Evolutionary conservation across 37 sponge, comb jelly and placozoan genomes (phyloP).

Genomic region (Spongilla lacustris): DNA sequence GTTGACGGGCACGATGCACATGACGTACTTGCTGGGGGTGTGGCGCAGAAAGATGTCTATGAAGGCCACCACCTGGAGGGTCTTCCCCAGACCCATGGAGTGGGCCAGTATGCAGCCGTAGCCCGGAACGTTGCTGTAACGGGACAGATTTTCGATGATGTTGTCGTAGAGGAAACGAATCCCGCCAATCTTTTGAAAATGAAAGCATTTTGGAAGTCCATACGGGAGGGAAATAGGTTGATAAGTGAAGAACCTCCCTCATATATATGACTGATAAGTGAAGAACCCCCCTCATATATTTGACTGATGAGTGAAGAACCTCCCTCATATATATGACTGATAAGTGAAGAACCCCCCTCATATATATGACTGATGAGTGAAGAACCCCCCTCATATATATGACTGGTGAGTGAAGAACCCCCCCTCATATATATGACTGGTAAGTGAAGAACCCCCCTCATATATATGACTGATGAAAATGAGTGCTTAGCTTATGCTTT

Average conservation of each 20-base stretch:
- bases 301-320: too few relatives aligned
- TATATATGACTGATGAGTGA: too few relatives aligned
- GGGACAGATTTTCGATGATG: constrained; percentile 74
- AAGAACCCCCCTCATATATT: too few relatives aligned
- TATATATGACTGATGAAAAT: too few relatives aligned
- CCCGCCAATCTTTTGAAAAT: constrained; percentile 77
- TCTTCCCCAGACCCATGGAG: constrained; percentile 99
- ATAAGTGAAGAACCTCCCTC: neutral
- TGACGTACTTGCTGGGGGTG: constrained; percentile 78
- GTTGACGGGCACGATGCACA: constrained; percentile 94
- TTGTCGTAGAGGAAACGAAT: constrained; percentile 96
- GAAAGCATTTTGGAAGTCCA: neutral
- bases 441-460: too few relatives aligned
- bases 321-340: too few relatives aligned
- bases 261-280: too few relatives aligned
- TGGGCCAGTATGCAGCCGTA: constrained; percentile 98
- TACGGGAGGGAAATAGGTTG: neutral
- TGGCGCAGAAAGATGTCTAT: constrained; percentile 85
- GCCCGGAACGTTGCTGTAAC: constrained; percentile 65
- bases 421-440: too few relatives aligned
- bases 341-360: too few relatives aligned
- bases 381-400: too few relatives aligned
- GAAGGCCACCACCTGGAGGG: constrained; percentile 88
- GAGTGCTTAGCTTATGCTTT: too few relatives aligned
- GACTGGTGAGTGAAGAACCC: too few relatives aligned